These are phyloP conservation scores for Glyptemys insculpta DNA, from an alignment of 2,797 vertebrate species.

Conservation along the genomic window DNA sequence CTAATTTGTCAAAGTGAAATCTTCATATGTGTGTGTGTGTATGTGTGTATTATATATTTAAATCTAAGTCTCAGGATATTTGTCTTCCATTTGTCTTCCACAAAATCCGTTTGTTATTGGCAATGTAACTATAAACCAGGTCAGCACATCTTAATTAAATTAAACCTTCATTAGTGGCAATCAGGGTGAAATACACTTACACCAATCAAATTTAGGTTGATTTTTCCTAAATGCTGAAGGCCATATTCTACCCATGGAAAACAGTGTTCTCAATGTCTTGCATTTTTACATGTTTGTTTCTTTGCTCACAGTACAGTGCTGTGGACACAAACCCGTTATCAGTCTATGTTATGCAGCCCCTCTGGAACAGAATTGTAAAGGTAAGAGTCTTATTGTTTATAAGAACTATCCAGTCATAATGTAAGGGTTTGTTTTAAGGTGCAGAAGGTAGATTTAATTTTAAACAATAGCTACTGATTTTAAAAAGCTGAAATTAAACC, in stretches of 20 bases:
- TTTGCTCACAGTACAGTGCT: slow-evolving; percentile 73
- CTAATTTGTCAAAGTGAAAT: neutral
- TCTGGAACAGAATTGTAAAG: slow-evolving; percentile 80
- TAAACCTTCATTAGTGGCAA: neutral
- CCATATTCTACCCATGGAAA: neutral
- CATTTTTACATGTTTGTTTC: slow-evolving; percentile 18
- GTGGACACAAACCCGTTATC: slow-evolving; percentile 82
- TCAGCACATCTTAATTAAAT: neutral
- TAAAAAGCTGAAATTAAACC: slow-evolving; percentile 15
- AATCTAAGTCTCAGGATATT: neutral
- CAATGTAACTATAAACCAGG: neutral
- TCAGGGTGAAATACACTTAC: neutral
- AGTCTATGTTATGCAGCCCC: slow-evolving; percentile 80
- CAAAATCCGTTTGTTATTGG: neutral
- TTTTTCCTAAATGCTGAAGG: neutral
- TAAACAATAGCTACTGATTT: neutral
- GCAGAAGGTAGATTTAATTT: neutral
- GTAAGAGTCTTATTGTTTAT: slow-evolving; percentile 57
- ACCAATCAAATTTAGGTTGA: neutral
- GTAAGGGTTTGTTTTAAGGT: neutral
- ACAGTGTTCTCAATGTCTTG: slow-evolving; percentile 17
- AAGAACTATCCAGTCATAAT: neutral
- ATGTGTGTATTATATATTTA: neutral
- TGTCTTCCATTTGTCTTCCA: neutral
- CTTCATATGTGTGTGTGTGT: neutral